Conservation (phyloP, 2,797 vertebrate species). For the Molossus alvarezi region DNA sequence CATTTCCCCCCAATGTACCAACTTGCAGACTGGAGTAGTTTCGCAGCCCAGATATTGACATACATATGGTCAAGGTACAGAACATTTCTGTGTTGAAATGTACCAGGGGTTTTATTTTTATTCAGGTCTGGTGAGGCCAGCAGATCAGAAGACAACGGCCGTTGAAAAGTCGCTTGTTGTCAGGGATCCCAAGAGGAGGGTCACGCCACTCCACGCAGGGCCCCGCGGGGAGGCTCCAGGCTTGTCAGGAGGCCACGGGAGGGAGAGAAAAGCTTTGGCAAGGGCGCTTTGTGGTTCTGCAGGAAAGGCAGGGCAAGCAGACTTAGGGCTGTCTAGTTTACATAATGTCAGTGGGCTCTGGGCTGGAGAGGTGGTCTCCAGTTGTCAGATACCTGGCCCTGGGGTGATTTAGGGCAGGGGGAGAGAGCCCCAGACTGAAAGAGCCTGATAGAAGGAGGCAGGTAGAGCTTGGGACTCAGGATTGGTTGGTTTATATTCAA, state of each 20-base stretch:
- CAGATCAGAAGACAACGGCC: background rate
- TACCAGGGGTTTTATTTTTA: background rate
- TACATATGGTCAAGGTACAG: background rate
- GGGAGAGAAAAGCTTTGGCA: rapidly evolving
- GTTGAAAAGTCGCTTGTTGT: background rate
- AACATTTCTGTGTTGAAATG: background rate
- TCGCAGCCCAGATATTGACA: background rate
- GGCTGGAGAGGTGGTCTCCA: background rate
- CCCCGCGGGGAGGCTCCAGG: rapidly evolving
- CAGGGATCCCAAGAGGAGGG: background rate
- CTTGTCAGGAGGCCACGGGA: background rate
- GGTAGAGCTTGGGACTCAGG: background rate
- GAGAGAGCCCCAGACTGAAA: background rate
- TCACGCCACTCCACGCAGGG: rapidly evolving
- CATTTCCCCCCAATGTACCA: rapidly evolving
- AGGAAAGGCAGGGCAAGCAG: background rate
- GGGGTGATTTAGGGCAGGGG: background rate
- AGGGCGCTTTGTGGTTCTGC: background rate
- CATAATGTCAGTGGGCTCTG: background rate
- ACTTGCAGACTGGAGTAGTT: background rate
- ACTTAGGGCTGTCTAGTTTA: background rate
- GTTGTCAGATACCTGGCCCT: background rate
- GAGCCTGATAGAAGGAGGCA: background rate
- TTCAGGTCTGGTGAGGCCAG: background rate
- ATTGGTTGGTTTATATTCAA: background rate